phyloP scores from a whole-genome alignment of 1,140 invertebrate genomes.

The Hyles euphorbiae region DNA sequence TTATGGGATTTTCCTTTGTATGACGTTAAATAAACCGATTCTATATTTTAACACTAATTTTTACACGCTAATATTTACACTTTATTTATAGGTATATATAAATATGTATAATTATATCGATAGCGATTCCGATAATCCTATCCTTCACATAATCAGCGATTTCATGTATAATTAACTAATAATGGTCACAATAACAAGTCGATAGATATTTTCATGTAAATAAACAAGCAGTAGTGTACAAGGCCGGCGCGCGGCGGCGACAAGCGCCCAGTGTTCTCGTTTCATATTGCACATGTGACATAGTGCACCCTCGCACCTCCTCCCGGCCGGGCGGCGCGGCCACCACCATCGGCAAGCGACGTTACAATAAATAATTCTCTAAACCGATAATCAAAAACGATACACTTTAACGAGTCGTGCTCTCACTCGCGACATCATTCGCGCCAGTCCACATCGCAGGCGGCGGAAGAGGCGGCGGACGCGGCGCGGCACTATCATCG shows the following conservation, averaged over 20 bases:
- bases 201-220: conserved; percentile 73
- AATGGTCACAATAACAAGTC: conserved; percentile 73
- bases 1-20: conserved; percentile 72
- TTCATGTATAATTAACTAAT: conserved; percentile 75
- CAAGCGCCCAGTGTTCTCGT: conserved; percentile 29
- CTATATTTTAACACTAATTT: conserved; percentile 74
- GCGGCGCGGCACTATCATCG: conserved; percentile 69
- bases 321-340: conserved; percentile 13
- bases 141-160: conserved; percentile 68
- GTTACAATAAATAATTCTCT: conserved; percentile 72
- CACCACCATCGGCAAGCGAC: conserved; percentile 42
- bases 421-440: conserved; percentile 51
- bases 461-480: conserved; percentile 34
- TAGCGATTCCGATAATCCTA: conserved; percentile 67
- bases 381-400: conserved; percentile 60
- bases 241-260: conserved; percentile 33
- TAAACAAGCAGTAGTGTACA: conserved; percentile 72
- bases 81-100: conserved; percentile 75
- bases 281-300: conserved; percentile 44
- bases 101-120: conserved; percentile 74
- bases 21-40: conserved; percentile 74
- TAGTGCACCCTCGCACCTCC: conserved; percentile 19
- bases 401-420: conserved; percentile 47
- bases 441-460: conserved; percentile 39
- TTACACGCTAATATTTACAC: conserved; percentile 73